phyloP scores from a whole-genome alignment of 92 coral and sea anemone species.

The Heliopora coerulea region DNA sequence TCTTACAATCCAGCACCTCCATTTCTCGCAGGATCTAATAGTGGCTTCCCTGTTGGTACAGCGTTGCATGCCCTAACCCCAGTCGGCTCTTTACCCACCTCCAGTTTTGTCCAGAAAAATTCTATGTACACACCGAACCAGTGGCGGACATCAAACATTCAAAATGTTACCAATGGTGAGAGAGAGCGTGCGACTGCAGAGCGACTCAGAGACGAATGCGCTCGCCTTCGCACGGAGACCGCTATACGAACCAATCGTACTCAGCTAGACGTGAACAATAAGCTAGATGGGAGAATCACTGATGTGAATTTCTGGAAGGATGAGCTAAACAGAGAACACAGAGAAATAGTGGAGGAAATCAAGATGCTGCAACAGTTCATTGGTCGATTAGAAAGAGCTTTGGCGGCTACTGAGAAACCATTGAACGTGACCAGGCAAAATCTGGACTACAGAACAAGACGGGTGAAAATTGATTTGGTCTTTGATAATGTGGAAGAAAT shows the following conservation, averaged over 20 bases:
- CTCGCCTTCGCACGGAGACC: slow-evolving; percentile 94
- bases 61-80: slow-evolving; percentile 86
- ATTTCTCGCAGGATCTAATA: slow-evolving; percentile 20
- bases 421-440: slow-evolving; percentile 85
- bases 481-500: slow-evolving; percentile 89
- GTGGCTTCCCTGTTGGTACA: slow-evolving; percentile 34
- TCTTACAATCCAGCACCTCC: slow-evolving; percentile 36
- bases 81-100: slow-evolving; percentile 73
- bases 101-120: slow-evolving; percentile 89
- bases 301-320: slow-evolving; percentile 87
- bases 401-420: slow-evolving; percentile 91
- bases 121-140: slow-evolving; percentile 83
- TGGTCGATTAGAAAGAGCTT: slow-evolving; percentile 91
- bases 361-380: slow-evolving; percentile 90
- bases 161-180: slow-evolving; percentile 90
- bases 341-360: slow-evolving; percentile 90
- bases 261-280: slow-evolving; percentile 94
- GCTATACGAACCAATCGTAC: slow-evolving; percentile 89
- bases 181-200: slow-evolving; percentile 96
- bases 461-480: slow-evolving; percentile 88
- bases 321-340: slow-evolving; percentile 87
- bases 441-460: slow-evolving; percentile 78
- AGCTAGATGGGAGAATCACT: slow-evolving; percentile 81
- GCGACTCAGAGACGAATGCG: slow-evolving; percentile 91
- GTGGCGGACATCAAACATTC: slow-evolving; percentile 89